phyloP scores from a whole-genome alignment of 2,888 invertebrate genomes.

The Mesochorus sp. region DNA sequence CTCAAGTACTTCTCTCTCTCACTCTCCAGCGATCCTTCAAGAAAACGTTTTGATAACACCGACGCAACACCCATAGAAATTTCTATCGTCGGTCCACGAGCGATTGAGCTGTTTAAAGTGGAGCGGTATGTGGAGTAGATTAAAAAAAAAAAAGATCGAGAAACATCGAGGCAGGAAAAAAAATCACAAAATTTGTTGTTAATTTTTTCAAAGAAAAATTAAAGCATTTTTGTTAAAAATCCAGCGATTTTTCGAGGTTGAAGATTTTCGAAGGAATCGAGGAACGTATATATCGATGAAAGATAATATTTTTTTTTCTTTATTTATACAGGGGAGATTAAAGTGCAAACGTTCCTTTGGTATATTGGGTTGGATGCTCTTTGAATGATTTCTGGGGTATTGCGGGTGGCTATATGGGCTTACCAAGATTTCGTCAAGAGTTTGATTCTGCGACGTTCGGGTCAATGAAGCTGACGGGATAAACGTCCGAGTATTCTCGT shows the following conservation, averaged over 20 bases:
- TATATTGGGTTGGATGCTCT: too few relatives aligned
- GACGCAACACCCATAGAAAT: slow-evolving; percentile 23
- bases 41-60: slow-evolving; percentile 53
- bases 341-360: too few relatives aligned
- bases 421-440: slow-evolving; percentile 70
- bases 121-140: not conserved
- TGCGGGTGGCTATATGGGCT: too few relatives aligned
- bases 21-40: slow-evolving; percentile 35
- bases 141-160: not conserved
- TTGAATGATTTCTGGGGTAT: too few relatives aligned
- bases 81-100: slow-evolving; percentile 25
- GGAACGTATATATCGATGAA: too few relatives aligned
- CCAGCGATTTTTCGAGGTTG: too few relatives aligned
- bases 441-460: slow-evolving; percentile 67
- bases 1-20: slow-evolving; percentile 41
- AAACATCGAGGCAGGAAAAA: not conserved
- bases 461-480: slow-evolving; percentile 65
- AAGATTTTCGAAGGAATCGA: too few relatives aligned
- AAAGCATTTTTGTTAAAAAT: too few relatives aligned
- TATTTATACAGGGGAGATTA: too few relatives aligned
- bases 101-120: slow-evolving; percentile 16
- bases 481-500: too few relatives aligned
- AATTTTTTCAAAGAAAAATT: not conserved
- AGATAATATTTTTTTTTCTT: too few relatives aligned
- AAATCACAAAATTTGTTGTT: not conserved